Conservation (phyloP, 2,888 invertebrate genomes). For the Ophion ellenae region DNA sequence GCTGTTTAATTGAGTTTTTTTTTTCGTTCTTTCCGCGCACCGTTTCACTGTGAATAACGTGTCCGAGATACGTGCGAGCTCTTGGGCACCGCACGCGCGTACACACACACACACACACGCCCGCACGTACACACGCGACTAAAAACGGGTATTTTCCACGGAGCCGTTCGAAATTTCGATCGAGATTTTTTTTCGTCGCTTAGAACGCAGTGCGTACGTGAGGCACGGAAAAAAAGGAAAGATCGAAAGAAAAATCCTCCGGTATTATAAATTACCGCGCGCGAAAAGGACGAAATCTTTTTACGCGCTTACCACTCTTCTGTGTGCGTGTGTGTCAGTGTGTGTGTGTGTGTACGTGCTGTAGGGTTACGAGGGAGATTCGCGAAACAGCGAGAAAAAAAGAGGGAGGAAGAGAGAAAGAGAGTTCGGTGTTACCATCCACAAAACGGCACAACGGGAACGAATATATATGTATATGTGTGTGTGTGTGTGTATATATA, state of each 20-base stretch:
- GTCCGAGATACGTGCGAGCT: slow-evolving; percentile 28
- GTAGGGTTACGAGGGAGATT: slow-evolving; percentile 35
- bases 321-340: neutral
- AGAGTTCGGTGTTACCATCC: slow-evolving; percentile 72
- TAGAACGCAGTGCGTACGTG: slow-evolving; percentile 25
- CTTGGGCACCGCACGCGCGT: slow-evolving; percentile 8
- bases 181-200: slow-evolving; percentile 13
- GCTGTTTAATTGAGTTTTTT: neutral
- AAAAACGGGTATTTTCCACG: slow-evolving; percentile 18
- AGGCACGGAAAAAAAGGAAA: slow-evolving; percentile 41
- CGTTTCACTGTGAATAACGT: slow-evolving; percentile 32
- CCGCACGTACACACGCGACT: slow-evolving; percentile 1
- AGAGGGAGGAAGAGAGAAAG: slow-evolving; percentile 31
- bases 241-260: neutral
- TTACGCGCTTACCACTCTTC: slow-evolving; percentile 46
- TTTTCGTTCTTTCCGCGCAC: slow-evolving; percentile 17
- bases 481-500: neutral
- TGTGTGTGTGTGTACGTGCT: slow-evolving; percentile 1
- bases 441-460: slow-evolving; percentile 75
- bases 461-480: slow-evolving; percentile 28
- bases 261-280: slow-evolving; percentile 19
- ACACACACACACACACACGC: slow-evolving; percentile 16
- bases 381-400: slow-evolving; percentile 41
- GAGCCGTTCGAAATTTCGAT: slow-evolving; percentile 9
- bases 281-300: slow-evolving; percentile 37